Conservation (phyloP, 1,140 invertebrate genomes). For the Platyscapa corneri region DNA sequence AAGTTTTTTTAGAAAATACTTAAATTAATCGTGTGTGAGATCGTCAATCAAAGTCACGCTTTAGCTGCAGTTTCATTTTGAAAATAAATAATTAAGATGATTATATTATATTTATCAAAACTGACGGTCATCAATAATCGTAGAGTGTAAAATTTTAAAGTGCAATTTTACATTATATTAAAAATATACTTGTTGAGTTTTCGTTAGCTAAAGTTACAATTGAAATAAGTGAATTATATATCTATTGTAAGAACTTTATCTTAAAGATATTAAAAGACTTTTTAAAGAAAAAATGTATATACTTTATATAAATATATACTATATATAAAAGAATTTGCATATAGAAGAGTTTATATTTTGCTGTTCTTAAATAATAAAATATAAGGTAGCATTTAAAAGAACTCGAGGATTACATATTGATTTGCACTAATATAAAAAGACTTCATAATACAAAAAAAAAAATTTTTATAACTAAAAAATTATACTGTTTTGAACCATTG, state of each 20-base stretch:
- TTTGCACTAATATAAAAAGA: too few species aligned
- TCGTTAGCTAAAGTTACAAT: neutral
- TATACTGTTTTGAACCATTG: too few species aligned
- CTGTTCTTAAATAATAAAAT: too few species aligned
- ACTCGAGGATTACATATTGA: too few species aligned
- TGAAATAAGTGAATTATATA: neutral
- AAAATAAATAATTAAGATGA: conserved; percentile 12
- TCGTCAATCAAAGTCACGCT: conserved; percentile 2
- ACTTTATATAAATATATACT: too few species aligned
- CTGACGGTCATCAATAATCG: neutral
- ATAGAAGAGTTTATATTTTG: too few species aligned
- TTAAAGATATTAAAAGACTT: neutral
- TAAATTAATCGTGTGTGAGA: conserved; percentile 10
- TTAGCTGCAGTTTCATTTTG: neutral
- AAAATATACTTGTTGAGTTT: neutral
- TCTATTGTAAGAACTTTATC: too few species aligned
- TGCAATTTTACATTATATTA: neutral
- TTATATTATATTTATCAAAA: neutral
- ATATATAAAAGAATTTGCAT: too few species aligned
- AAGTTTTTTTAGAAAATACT: neutral
- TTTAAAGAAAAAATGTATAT: neutral
- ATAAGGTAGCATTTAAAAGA: too few species aligned
- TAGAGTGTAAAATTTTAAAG: neutral
- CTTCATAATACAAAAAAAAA: too few species aligned
- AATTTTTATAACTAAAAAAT: too few species aligned